Evolutionary conservation across 2,888 invertebrate species (phyloP), one percentile per base, ranked within the genome.

Genomic region (Synergus gifuensis): DNA sequence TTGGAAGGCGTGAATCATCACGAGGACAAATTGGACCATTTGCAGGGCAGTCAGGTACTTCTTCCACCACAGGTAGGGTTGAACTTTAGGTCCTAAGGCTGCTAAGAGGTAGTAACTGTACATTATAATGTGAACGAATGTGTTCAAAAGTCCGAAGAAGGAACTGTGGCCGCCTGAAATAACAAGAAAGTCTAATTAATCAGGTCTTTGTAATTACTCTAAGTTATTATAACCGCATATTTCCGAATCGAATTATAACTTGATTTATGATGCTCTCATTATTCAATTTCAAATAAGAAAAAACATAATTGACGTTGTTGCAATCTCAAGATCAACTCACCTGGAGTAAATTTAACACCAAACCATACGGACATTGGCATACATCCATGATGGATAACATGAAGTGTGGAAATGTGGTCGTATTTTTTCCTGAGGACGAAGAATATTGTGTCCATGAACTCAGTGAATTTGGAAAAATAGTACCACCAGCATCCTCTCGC

Each of bases 351-450:
- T 92, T 97, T 97, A 84, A 97, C 96, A 80, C 97, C 97, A 92
- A 97, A 96, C 97, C 98, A 98, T 79, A 97, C 98, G 11, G 97
- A 97, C 92, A 98, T 95, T 5, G 98, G 98, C 98, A 98, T 98
- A 85, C 97, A 96, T 67, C 98, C 98, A 90, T 98, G 98, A 92
- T 98, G 98, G 87, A 98, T 97, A 76, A 98, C 98, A 91, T 98
- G 98, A 58, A 98, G 94, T 36, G 96, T 97, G 76, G 98, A 96
- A 82, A 98, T 96, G 90, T 98, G 98, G 92, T 97, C 96, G 92
- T 96, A 96, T 92, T 98, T 98, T 94, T 98, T 98, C 79, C 98
- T 94, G 93, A 98, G 93, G 82, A 98, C 96, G 93, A 98, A 98
- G 94, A 98, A 98, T 90, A 98, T 95, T 78, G 98, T 98, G 92